These are phyloP conservation scores for Neomorphus geoffroyi DNA, from an alignment of 2,797 vertebrate species.

Conservation along the genomic window DNA sequence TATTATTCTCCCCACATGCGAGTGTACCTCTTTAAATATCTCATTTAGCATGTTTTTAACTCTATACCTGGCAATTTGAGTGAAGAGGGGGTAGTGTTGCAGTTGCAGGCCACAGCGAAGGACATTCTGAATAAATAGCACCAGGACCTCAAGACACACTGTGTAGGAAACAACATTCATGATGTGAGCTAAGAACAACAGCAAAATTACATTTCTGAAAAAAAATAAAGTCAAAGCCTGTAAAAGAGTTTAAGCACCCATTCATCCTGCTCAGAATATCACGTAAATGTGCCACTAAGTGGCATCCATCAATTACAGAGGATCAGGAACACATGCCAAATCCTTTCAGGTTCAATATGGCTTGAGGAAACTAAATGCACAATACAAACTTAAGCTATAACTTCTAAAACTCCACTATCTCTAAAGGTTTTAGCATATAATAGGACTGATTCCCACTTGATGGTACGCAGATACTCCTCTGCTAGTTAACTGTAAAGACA, in stretches of 20 bases:
- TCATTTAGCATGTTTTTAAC: neutral
- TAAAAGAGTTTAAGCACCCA: slow-evolving; percentile 9
- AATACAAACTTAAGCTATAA: neutral
- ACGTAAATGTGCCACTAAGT: neutral
- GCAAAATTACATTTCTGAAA: neutral
- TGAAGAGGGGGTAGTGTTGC: neutral
- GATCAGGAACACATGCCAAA: neutral
- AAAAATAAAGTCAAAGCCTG: neutral
- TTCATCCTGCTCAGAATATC: slow-evolving; percentile 10
- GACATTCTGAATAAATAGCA: neutral
- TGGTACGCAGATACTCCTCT: neutral
- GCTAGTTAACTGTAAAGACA: neutral
- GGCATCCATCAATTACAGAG: slow-evolving; percentile 7
- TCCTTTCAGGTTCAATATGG: neutral
- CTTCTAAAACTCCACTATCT: neutral
- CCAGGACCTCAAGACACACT: neutral
- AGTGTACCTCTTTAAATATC: neutral
- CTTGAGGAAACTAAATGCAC: neutral
- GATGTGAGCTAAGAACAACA: neutral
- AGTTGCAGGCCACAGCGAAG: neutral
- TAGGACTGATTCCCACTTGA: neutral
- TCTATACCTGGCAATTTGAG: neutral
- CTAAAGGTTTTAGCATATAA: neutral
- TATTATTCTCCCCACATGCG: fast-evolving
- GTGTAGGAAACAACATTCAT: neutral